These are phyloP conservation scores for Hylyphantes graminicola DNA, from an alignment of 1,140 invertebrate species.

Conservation along the genomic window DNA sequence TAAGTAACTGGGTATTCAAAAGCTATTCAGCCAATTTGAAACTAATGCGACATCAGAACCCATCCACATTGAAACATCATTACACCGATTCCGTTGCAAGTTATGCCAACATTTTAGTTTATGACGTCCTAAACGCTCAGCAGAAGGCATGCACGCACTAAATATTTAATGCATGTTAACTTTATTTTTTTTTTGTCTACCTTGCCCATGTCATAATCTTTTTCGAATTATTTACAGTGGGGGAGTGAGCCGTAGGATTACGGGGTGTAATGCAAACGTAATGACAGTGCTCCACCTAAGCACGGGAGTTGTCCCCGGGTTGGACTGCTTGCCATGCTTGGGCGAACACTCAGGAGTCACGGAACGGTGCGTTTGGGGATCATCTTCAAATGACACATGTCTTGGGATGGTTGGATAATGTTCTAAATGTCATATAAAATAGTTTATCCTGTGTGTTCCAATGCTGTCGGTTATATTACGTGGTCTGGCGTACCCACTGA, in stretches of 20 bases:
- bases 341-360: not conserved
- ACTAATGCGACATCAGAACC: too few relatives aligned
- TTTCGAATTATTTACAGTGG: conserved; percentile 20
- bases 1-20: too few relatives aligned
- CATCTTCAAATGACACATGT: conserved; percentile 29
- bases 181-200: not conserved
- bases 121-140: conserved; percentile 1
- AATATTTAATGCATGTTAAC: conserved; percentile 24
- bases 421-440: too few relatives aligned
- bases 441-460: too few relatives aligned
- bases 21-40: too few relatives aligned
- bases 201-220: conserved; percentile 17
- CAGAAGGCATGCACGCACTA: conserved; percentile 5
- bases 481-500: too few relatives aligned
- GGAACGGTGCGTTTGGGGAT: conserved; percentile 24
- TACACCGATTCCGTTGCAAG: too few relatives aligned
- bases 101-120: too few relatives aligned
- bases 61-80: too few relatives aligned
- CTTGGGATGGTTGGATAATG: too few relatives aligned
- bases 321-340: conserved; percentile 28
- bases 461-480: too few relatives aligned
- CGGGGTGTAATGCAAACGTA: conserved; percentile 52
- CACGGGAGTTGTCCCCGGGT: conserved; percentile 40
- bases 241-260: conserved; percentile 42
- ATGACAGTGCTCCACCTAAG: conserved; percentile 43